phyloP scores from a whole-genome alignment of 2,888 invertebrate species.

The Laspeyria flexula region DNA sequence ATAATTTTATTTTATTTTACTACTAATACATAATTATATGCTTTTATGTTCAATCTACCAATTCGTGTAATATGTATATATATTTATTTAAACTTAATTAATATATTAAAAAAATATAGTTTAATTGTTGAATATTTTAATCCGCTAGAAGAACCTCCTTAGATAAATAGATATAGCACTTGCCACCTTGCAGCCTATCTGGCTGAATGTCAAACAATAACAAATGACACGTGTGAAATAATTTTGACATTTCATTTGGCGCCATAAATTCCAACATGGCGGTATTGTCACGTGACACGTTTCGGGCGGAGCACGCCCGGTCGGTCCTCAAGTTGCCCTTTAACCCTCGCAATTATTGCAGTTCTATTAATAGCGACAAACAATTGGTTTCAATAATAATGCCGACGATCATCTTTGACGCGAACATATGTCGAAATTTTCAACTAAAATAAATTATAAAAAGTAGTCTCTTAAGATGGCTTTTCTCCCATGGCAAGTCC shows the following conservation, averaged over 20 bases:
- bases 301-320: constrained; percentile 53
- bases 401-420: constrained; percentile 53
- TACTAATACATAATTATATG: too few species aligned
- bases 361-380: constrained; percentile 74
- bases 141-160: too few species aligned
- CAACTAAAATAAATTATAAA: constrained; percentile 5
- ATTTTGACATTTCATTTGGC: constrained; percentile 46
- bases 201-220: not conserved
- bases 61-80: too few species aligned
- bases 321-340: constrained; percentile 75
- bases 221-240: constrained; percentile 10
- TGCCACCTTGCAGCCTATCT: not conserved
- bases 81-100: too few species aligned
- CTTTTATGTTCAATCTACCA: too few species aligned
- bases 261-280: constrained; percentile 49
- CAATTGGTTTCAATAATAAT: constrained; percentile 73
- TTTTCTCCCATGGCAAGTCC: too few species aligned
- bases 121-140: too few species aligned
- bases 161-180: too few species aligned
- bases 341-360: constrained; percentile 72
- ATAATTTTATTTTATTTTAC: too few species aligned
- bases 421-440: constrained; percentile 37
- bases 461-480: not conserved
- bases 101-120: too few species aligned
- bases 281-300: constrained; percentile 56